Percentiles rank a stretch among this genome's conserved stretches.
Evolutionary conservation across 2,113 vertebrate species (phyloP).

Genomic region (Halcyon senegalensis): DNA sequence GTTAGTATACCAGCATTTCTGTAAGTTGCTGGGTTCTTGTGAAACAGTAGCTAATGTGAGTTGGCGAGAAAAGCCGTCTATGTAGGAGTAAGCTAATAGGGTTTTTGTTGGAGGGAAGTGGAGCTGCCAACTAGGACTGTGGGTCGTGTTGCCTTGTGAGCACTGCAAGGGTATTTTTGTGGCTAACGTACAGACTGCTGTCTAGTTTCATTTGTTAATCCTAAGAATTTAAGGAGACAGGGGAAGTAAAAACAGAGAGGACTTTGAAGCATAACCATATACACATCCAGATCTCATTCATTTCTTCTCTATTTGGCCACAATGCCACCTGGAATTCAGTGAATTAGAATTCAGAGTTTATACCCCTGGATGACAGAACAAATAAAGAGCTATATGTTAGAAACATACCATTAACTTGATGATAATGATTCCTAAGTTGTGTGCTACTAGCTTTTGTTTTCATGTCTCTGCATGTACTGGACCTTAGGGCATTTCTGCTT

Average conservation of each 20-base stretch:
- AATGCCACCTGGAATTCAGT: not conserved
- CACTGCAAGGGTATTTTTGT: not conserved
- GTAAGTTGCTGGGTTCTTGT: not conserved
- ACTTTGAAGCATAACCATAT: not conserved
- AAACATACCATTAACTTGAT: not conserved
- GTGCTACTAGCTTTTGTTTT: not conserved
- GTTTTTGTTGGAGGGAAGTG: not conserved
- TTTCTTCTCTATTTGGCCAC: not conserved
- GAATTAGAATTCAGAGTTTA: not conserved
- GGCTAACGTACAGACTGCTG: not conserved
- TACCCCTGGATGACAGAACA: not conserved
- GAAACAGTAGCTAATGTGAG: not conserved
- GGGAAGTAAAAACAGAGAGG: not conserved
- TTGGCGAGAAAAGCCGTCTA: not conserved
- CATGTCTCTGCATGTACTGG: not conserved
- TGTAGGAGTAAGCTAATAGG: not conserved
- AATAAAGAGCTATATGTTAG: not conserved
- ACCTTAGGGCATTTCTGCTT: not conserved
- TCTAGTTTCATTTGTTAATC: not conserved
- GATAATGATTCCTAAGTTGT: not conserved
- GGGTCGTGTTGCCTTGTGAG: not conserved
- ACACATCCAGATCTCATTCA: not conserved
- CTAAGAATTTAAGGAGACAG: not conserved
- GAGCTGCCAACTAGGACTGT: constrained; percentile 35
- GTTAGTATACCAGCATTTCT: not conserved